phyloP scores from a whole-genome alignment of 2,797 vertebrate genomes.

The Rachycentron canadum region DNA sequence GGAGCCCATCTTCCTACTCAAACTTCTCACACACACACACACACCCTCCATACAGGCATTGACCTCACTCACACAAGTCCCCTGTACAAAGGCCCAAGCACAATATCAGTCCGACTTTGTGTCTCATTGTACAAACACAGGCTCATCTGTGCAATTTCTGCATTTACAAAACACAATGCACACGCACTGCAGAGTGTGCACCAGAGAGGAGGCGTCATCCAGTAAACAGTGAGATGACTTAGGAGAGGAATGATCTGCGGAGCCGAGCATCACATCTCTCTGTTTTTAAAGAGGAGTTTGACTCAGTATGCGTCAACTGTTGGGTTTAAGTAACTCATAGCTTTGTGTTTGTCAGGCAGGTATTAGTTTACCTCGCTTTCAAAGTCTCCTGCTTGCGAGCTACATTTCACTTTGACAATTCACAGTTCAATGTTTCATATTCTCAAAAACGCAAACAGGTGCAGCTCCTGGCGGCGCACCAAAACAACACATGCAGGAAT shows the following conservation, averaged over 20 bases:
- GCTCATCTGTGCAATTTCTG: constrained; percentile 21
- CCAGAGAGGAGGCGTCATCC: constrained; percentile 1
- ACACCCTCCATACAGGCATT: constrained; percentile 57
- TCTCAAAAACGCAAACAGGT: constrained; percentile 64
- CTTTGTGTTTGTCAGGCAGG: constrained; percentile 35
- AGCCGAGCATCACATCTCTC: constrained; percentile 36
- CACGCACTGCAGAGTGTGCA: background rate
- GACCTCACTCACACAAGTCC: constrained; percentile 64
- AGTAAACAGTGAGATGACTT: constrained; percentile 41
- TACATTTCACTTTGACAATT: constrained; percentile 58
- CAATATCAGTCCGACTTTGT: constrained; percentile 66
- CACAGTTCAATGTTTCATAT: constrained; percentile 39
- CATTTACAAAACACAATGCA: constrained; percentile 24
- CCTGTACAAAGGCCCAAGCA: constrained; percentile 46
- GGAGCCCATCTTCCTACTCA: constrained; percentile 79
- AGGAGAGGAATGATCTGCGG: constrained; percentile 40
- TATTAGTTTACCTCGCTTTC: constrained; percentile 40
- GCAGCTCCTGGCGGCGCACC: constrained; percentile 44
- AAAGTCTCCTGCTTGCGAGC: constrained; percentile 17
- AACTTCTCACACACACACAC: constrained; percentile 53
- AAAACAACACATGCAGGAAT: constrained; percentile 33
- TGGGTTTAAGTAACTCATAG: constrained; percentile 31
- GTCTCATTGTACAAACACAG: constrained; percentile 51
- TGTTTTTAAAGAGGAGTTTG: constrained; percentile 36
- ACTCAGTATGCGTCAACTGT: constrained; percentile 12